Conservation (phyloP, 2,888 invertebrate species). For the Tetragnatha montana region DNA sequence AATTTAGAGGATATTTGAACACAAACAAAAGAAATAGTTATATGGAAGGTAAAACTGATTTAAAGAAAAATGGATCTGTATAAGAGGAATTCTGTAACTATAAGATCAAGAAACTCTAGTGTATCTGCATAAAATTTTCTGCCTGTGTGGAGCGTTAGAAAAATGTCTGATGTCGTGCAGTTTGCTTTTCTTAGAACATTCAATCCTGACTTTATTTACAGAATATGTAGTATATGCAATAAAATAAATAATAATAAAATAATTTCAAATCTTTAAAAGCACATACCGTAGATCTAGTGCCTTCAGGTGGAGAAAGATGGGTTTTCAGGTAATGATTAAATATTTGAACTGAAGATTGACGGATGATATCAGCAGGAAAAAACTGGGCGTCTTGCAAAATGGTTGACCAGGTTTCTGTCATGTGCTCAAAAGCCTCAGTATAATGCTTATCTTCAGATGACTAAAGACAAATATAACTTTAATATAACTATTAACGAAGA, state of each 20-base stretch:
- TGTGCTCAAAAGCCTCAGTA: conserved; percentile 83
- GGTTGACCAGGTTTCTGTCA: conserved; percentile 83
- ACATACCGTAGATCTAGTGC: conserved; percentile 80
- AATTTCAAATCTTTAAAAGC: background rate
- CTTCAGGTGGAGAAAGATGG: conserved; percentile 89
- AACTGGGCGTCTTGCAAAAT: conserved; percentile 77
- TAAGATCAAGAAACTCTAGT: too few species aligned
- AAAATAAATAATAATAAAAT: too few species aligned
- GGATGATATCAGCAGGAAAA: conserved; percentile 73
- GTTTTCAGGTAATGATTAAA: conserved; percentile 88
- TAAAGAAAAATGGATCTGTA: too few species aligned
- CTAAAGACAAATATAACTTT: conserved; percentile 14
- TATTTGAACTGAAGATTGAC: conserved; percentile 77
- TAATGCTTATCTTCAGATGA: conserved; percentile 78
- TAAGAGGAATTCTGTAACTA: too few species aligned
- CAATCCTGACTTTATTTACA: too few species aligned
- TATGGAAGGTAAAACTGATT: background rate
- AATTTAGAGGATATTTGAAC: background rate
- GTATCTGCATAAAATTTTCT: too few species aligned
- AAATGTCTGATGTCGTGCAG: too few species aligned
- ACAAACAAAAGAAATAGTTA: background rate
- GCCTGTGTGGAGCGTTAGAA: too few species aligned
- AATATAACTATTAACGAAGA: background rate
- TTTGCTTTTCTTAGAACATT: too few species aligned
- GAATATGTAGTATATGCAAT: too few species aligned